Percentiles rank a stretch among this genome's conserved stretches.
Evolutionary conservation across 2,888 invertebrate genomes (phyloP).

Genomic region (Folsomia candida): DNA sequence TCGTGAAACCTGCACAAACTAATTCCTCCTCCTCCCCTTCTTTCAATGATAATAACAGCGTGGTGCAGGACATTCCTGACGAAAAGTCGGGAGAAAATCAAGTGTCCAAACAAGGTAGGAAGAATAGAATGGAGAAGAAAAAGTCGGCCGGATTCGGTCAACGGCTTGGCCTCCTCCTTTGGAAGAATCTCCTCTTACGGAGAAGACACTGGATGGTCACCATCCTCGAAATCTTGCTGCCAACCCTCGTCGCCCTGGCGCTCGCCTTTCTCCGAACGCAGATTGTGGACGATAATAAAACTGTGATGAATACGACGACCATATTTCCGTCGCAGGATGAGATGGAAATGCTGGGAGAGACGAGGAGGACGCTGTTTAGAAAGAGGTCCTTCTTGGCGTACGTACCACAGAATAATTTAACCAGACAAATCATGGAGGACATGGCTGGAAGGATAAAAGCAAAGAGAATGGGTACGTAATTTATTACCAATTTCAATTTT

Average conservation of each 20-base stretch:
- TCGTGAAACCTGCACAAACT: not conserved
- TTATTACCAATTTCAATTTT: not conserved
- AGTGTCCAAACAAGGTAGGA: not conserved
- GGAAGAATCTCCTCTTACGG: constrained; percentile 49
- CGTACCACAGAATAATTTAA: constrained; percentile 29
- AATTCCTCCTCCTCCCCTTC: not conserved
- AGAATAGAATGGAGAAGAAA: not conserved
- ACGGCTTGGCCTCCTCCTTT: constrained; percentile 42
- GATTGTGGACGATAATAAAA: constrained; percentile 30
- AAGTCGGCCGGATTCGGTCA: constrained; percentile 5
- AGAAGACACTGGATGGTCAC: constrained; percentile 47
- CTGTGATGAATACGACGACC: constrained; percentile 21
- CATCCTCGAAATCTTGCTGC: constrained; percentile 44
- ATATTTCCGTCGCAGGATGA: constrained; percentile 33
- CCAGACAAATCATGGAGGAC: constrained; percentile 30
- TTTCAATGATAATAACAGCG: not conserved
- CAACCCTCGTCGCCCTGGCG: constrained; percentile 41
- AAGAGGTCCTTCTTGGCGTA: constrained; percentile 33
- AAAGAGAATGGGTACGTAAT: constrained; percentile 9
- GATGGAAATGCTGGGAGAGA: constrained; percentile 30
- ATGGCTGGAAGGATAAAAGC: constrained; percentile 19
- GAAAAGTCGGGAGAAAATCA: not conserved
- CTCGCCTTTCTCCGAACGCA: constrained; percentile 36
- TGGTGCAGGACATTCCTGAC: not conserved
- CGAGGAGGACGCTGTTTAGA: constrained; percentile 31